Evolutionary conservation across 2,888 invertebrate genomes (phyloP).

Genomic region (Drosophila suboccidentalis): DNA sequence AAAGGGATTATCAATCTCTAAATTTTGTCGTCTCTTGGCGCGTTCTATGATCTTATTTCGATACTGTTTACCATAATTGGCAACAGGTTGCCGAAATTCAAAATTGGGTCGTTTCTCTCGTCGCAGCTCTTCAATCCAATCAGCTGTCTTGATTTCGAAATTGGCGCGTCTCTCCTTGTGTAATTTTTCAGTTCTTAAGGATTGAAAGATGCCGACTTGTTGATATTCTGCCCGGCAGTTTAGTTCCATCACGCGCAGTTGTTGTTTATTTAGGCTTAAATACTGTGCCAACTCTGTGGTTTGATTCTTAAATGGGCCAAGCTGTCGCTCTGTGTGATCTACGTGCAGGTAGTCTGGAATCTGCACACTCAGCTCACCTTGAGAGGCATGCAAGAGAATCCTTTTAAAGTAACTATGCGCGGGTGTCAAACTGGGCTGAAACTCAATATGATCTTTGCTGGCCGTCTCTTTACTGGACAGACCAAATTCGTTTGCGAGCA

Average conservation of each 20-base stretch:
- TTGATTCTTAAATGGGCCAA: slow-evolving; percentile 75
- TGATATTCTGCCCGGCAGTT: slow-evolving; percentile 58
- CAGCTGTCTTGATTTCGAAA: slow-evolving; percentile 61
- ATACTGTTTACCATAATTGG: slow-evolving; percentile 50
- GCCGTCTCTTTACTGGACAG: slow-evolving; percentile 21
- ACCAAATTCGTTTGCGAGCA: slow-evolving; percentile 53
- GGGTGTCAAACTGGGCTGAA: slow-evolving; percentile 81
- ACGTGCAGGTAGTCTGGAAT: slow-evolving; percentile 77
- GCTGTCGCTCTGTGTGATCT: slow-evolving; percentile 74
- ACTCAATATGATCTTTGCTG: slow-evolving; percentile 56
- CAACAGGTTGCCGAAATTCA: slow-evolving; percentile 42
- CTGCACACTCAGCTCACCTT: slow-evolving; percentile 23
- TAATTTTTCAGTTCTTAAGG: neutral
- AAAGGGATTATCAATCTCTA: slow-evolving; percentile 55
- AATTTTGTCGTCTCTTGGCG: slow-evolving; percentile 6
- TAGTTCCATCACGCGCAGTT: slow-evolving; percentile 66
- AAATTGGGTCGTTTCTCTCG: slow-evolving; percentile 47
- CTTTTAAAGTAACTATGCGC: slow-evolving; percentile 78
- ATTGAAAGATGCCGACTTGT: slow-evolving; percentile 69
- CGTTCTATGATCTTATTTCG: slow-evolving; percentile 22
- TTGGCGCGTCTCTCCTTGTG: slow-evolving; percentile 59
- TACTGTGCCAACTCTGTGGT: slow-evolving; percentile 58
- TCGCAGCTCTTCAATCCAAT: slow-evolving; percentile 69
- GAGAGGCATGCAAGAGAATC: slow-evolving; percentile 65
- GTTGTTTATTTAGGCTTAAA: slow-evolving; percentile 49